phyloP scores from a whole-genome alignment of 2,797 vertebrate genomes.

The Presbytis comata region DNA sequence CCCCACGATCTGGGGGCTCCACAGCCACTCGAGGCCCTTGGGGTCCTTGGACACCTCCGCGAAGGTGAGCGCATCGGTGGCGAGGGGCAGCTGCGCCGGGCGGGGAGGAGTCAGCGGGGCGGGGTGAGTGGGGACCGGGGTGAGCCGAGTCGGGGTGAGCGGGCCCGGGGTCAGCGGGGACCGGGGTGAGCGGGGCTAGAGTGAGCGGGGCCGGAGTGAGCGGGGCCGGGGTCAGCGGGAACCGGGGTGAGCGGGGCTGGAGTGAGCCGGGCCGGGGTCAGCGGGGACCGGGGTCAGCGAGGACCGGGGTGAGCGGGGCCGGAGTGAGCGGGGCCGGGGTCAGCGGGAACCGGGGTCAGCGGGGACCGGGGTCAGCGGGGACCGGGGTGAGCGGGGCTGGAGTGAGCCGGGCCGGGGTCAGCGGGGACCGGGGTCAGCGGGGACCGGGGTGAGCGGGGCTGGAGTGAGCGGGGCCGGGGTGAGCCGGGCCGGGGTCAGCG shows the following conservation, averaged over 20 bases:
- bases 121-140: no score
- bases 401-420: rapidly evolving
- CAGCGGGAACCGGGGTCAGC: rapidly evolving
- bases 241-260: rapidly evolving
- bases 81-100: conserved; percentile 83
- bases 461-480: rapidly evolving
- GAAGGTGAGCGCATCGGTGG: conserved; percentile 88
- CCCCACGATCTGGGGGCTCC: conserved; percentile 92
- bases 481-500: rapidly evolving
- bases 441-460: rapidly evolving
- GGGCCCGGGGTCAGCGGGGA: rapidly evolving
- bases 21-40: conserved; percentile 92
- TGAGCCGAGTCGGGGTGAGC: rapidly evolving
- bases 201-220: rapidly evolving
- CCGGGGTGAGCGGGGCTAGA: rapidly evolving
- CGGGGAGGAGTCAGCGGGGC: not conserved
- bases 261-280: no score
- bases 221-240: no score
- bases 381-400: no score
- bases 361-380: not conserved
- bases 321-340: no score
- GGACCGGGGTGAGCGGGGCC: no score
- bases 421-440: no score
- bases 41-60: conserved; percentile 90
- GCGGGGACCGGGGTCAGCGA: not conserved